Conservation (phyloP, 2,797 vertebrate species). For the Diceros bicornis region DNA sequence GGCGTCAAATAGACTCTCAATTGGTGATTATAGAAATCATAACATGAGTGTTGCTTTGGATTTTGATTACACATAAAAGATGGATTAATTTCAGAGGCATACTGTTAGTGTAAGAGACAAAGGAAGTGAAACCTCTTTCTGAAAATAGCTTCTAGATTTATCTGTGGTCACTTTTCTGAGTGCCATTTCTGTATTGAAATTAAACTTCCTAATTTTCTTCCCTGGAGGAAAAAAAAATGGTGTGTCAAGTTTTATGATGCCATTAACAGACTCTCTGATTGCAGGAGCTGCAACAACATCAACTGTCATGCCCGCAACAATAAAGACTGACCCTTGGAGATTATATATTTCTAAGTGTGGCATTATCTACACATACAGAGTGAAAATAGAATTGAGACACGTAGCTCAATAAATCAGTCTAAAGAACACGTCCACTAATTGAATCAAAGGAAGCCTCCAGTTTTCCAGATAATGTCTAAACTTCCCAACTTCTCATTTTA, state of each 20-base stretch:
- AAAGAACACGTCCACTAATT: slow-evolving; percentile 10
- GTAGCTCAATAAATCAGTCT: neutral
- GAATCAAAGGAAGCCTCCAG: slow-evolving; percentile 35
- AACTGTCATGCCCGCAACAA: slow-evolving; percentile 54
- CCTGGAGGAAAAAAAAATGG: slow-evolving; percentile 58
- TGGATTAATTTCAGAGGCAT: slow-evolving; percentile 68
- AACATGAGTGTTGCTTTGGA: neutral
- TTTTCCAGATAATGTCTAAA: slow-evolving; percentile 43
- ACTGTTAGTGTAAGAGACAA: slow-evolving; percentile 5
- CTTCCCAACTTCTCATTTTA: slow-evolving; percentile 3
- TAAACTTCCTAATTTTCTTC: slow-evolving; percentile 79
- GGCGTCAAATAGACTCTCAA: neutral
- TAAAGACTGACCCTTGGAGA: slow-evolving; percentile 62
- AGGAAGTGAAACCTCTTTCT: slow-evolving; percentile 68
- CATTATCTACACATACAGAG: slow-evolving; percentile 59
- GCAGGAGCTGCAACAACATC: slow-evolving; percentile 59
- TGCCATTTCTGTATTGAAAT: slow-evolving; percentile 72
- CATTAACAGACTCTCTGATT: slow-evolving; percentile 72
- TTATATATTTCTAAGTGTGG: slow-evolving; percentile 61
- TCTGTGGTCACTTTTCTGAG: slow-evolving; percentile 69
- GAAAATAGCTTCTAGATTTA: slow-evolving; percentile 78
- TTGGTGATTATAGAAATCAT: neutral
- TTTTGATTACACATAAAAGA: slow-evolving; percentile 60
- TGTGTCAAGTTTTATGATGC: slow-evolving; percentile 80
- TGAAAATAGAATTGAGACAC: slow-evolving; percentile 55